Evolutionary conservation across 2,797 vertebrate species (phyloP), one percentile per base, ranked within the genome.

Genomic region (Sparidentex hasta): DNA sequence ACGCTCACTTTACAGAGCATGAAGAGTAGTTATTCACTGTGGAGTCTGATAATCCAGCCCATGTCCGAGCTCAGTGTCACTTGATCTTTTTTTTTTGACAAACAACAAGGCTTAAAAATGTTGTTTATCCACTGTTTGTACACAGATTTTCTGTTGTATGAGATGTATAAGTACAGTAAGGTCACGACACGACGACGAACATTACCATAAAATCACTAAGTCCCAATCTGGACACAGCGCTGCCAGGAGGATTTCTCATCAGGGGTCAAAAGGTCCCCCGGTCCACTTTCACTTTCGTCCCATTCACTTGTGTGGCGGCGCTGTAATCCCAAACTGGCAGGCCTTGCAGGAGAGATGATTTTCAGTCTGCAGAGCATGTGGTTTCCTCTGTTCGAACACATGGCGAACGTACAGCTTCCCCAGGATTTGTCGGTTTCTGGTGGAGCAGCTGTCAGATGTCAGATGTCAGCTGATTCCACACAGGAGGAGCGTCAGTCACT

Each of bases 401-500:
- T 11, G 52, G 71, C 74, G 27, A 27, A 27, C 74, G 33, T 68
- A 58, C 76, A 44, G 52, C 63, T 77, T 89, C 50, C 33, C 55
- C 78, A 63, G 41, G 64, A 70, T 64, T 51, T 63, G 69, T 84
- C 82, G 77, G 48, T 74, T 83, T 69, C 63, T n/a, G 55, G n/a
- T 52, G 50, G 69, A 84, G 74, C 90, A 88, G 88, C 84, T 92
- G 89, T 88, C 79, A 85, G 65, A 88, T 50, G 81, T 79, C 81
- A 87, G 46, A 86, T 72, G 76, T 81, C 65, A 66, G 56, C 71
- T 57, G 86, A 84, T 64, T 83, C 59, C 66, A 75, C 70, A 83
- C 27, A 68, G 78, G 72, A 55, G 18, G 20, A 70, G 52, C 67
- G 76, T 67, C 84, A 81, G 29, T 81, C 61, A 67, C 11, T 61